These are phyloP conservation scores for Lagorchestes hirsutus DNA, from an alignment of 2,797 vertebrate species.

Conservation along the genomic window DNA sequence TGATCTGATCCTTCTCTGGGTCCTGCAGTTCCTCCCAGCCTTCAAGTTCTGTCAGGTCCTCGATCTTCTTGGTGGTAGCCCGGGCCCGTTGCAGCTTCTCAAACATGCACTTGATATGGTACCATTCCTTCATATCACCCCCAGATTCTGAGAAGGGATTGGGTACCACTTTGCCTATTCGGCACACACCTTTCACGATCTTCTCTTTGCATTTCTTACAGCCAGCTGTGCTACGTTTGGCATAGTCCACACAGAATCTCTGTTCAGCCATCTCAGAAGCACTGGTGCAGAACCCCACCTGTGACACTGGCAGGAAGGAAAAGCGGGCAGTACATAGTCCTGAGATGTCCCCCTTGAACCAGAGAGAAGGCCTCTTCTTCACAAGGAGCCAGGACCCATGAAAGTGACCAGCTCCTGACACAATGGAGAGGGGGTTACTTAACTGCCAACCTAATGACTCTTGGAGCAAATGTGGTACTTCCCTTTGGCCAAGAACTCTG, in stretches of 20 bases:
- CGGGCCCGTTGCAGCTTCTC: conserved; percentile 96
- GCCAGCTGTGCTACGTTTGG: conserved; percentile 96
- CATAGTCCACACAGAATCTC: conserved; percentile 96
- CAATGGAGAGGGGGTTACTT: accelerated
- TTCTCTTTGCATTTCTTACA: conserved; percentile 99
- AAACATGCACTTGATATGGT: conserved; percentile 97
- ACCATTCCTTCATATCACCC: conserved; percentile 99
- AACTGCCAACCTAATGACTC: background rate
- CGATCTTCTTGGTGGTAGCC: conserved; percentile 97
- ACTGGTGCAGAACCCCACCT: conserved; percentile 70
- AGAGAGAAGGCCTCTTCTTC: background rate
- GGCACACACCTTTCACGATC: conserved; percentile 93
- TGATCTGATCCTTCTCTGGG: conserved; percentile 93
- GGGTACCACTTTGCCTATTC: conserved; percentile 96
- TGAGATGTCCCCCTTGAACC: background rate
- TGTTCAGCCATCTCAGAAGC: conserved; percentile 93
- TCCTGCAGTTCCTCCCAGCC: conserved; percentile 97
- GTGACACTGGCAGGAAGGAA: conserved; percentile 24
- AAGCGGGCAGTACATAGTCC: background rate
- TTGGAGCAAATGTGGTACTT: background rate
- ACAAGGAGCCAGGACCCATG: background rate
- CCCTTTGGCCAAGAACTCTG: conserved; percentile 73
- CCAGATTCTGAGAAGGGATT: conserved; percentile 98
- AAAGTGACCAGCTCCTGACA: background rate
- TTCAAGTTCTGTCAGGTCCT: conserved; percentile 97